These are phyloP conservation scores for Drosophila parthenogenetica DNA, from an alignment of 2,888 invertebrate species.

Conservation along the genomic window DNA sequence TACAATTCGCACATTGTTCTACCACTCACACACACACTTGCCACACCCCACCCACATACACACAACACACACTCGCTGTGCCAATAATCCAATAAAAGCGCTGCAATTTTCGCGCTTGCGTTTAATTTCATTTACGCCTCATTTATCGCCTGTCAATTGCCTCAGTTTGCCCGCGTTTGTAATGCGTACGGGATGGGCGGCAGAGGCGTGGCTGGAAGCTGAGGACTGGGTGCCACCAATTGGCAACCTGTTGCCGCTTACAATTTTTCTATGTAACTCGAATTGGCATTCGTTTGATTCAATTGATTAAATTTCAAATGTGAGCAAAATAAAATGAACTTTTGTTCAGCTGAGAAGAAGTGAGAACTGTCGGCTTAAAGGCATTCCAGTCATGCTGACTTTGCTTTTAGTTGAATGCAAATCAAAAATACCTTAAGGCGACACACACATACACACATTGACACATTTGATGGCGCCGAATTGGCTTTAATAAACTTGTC, in stretches of 20 bases:
- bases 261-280: conserved; percentile 29
- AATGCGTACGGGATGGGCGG: conserved; percentile 25
- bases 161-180: conserved; percentile 33
- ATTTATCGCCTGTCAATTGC: conserved; percentile 71
- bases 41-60: conserved; percentile 7
- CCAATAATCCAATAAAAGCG: conserved; percentile 78
- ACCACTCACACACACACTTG: conserved; percentile 15
- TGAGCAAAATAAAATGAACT: conserved; percentile 6
- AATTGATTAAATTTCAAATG: conserved; percentile 43
- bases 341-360: conserved; percentile 16
- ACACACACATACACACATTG: conserved; percentile 21
- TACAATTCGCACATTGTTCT: conserved; percentile 78
- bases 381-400: conserved; percentile 53
- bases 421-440: conserved; percentile 61
- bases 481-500: conserved; percentile 79
- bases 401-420: conserved; percentile 28
- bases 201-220: background rate
- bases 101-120: conserved; percentile 78
- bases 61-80: conserved; percentile 11
- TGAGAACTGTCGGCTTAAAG: conserved; percentile 26
- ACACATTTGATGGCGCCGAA: conserved; percentile 63
- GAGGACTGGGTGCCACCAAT: background rate
- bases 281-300: conserved; percentile 46
- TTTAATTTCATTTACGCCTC: conserved; percentile 81
- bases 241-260: conserved; percentile 59